These are phyloP conservation scores for Pterocles orientalis DNA, from an alignment of 2,113 vertebrate genomes.

Conservation along the genomic window DNA sequence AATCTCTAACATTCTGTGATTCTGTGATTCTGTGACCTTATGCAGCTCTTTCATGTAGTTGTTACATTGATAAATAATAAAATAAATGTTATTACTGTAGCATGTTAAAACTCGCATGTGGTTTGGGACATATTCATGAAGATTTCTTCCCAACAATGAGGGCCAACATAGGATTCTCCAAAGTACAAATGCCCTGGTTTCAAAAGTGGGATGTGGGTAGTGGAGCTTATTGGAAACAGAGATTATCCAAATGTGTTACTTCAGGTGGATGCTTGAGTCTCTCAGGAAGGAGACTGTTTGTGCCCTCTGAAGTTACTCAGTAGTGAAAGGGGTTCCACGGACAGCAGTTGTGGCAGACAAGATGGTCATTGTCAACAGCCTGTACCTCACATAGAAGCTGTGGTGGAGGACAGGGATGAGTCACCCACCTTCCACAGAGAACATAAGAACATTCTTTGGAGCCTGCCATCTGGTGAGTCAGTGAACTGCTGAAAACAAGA, in stretches of 20 bases:
- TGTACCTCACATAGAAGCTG: not conserved
- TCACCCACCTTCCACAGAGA: not conserved
- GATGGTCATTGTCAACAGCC: not conserved
- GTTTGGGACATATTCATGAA: not conserved
- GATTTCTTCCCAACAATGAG: not conserved
- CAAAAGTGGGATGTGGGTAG: not conserved
- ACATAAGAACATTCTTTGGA: not conserved
- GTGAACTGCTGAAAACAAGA: not conserved
- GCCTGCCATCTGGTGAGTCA: not conserved
- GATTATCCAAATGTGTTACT: accelerated
- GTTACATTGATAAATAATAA: not conserved
- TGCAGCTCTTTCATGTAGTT: not conserved
- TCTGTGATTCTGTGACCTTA: no score
- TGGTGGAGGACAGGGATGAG: not conserved
- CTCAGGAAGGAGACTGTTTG: not conserved
- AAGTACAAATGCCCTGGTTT: not conserved
- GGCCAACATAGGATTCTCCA: not conserved
- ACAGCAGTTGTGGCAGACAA: not conserved
- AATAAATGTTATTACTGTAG: not conserved
- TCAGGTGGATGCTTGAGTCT: not conserved
- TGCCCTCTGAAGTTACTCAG: not conserved
- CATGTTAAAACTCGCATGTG: not conserved
- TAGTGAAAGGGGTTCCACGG: not conserved
- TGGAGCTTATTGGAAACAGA: not conserved
- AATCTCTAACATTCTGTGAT: no score